Evolutionary conservation across 1,140 invertebrate species (phyloP).

Genomic region (Leptinotarsa defecta): DNA sequence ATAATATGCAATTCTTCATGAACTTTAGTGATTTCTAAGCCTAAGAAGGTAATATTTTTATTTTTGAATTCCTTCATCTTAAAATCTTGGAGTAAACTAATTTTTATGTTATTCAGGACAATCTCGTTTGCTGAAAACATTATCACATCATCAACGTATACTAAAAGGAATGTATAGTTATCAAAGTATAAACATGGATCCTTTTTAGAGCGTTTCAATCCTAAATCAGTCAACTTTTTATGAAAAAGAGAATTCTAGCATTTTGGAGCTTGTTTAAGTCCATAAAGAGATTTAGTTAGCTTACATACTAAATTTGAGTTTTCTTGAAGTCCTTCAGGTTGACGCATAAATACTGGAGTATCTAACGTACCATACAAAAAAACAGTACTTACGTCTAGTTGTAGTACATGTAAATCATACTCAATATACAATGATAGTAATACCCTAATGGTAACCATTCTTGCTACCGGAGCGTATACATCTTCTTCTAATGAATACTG

Average conservation of each 20-base stretch:
- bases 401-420: slow-evolving; percentile 9
- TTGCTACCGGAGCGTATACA: slow-evolving; percentile 13
- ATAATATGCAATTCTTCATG: slow-evolving; percentile 1
- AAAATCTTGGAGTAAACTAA: neutral
- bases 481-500: neutral
- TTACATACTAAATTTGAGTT: slow-evolving; percentile 31
- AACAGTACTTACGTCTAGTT: slow-evolving; percentile 18
- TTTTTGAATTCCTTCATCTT: slow-evolving; percentile 14
- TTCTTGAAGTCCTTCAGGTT: slow-evolving; percentile 29
- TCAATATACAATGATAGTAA: slow-evolving; percentile 14
- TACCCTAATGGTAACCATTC: slow-evolving; percentile 10
- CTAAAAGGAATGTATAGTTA: neutral
- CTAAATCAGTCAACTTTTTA: neutral
- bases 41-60: neutral
- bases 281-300: slow-evolving; percentile 34
- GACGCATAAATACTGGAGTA: slow-evolving; percentile 27
- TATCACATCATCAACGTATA: neutral
- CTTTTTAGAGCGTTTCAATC: neutral
- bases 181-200: slow-evolving; percentile 19
- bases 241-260: slow-evolving; percentile 5
- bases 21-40: neutral
- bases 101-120: neutral
- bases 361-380: slow-evolving; percentile 30
- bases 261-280: slow-evolving; percentile 2
- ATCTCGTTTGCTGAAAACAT: neutral